Evolutionary conservation across 1,140 invertebrate species (phyloP).

Genomic region (Hestina assimilis): DNA sequence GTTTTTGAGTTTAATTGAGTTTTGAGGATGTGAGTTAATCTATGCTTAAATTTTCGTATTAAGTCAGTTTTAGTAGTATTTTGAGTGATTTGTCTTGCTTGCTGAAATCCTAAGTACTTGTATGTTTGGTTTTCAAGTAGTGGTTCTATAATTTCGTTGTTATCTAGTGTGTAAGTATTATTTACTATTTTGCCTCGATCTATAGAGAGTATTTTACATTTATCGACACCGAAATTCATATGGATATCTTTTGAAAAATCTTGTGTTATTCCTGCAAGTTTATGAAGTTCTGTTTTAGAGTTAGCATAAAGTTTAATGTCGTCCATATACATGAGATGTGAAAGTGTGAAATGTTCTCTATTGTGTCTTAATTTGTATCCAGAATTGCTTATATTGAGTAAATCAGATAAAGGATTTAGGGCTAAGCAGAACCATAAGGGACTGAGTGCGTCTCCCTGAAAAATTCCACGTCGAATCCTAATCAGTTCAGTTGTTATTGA

Average conservation of each 20-base stretch:
- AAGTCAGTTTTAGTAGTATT: too few species aligned
- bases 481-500: neutral
- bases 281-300: neutral
- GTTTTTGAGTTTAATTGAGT: too few species aligned
- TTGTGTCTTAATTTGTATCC: neutral
- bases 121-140: neutral
- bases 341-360: neutral
- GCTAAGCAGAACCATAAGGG: conserved; percentile 18
- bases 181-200: neutral
- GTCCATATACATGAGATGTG: conserved; percentile 18
- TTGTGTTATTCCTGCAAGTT: conserved; percentile 15
- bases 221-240: conserved; percentile 27
- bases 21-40: too few species aligned
- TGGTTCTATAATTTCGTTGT: neutral
- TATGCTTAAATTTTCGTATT: too few species aligned
- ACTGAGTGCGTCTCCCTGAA: conserved; percentile 13
- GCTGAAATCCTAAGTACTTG: too few species aligned
- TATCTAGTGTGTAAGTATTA: neutral
- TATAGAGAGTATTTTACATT: conserved; percentile 21
- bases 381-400: neutral
- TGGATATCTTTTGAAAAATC: conserved; percentile 17
- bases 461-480: conserved; percentile 2
- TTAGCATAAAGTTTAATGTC: conserved; percentile 12
- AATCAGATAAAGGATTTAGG: conserved; percentile 9
- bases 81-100: too few species aligned